These are phyloP conservation scores for Phainopepla nitens DNA, from an alignment of 2,113 vertebrate genomes.

Conservation along the genomic window DNA sequence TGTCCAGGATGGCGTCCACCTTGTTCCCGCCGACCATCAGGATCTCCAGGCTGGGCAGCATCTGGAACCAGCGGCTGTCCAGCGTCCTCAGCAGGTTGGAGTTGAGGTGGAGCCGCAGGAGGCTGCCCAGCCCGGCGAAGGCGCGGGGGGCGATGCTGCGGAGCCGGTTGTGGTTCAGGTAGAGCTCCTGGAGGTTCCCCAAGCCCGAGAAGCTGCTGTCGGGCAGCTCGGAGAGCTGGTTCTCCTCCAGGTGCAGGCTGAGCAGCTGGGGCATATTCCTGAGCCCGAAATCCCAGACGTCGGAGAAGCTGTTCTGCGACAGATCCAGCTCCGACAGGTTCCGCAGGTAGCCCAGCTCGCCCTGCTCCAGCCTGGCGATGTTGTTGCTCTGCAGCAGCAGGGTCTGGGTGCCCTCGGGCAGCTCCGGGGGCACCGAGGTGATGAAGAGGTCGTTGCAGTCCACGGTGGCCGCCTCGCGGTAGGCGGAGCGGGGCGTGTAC, in stretches of 20 bases:
- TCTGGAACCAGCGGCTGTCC: conserved; percentile 85
- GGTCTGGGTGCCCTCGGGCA: conserved; percentile 84
- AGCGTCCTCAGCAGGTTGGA: conserved; percentile 84
- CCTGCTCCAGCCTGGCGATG: conserved; percentile 75
- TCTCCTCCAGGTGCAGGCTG: conserved; percentile 91
- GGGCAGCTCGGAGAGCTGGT: conserved; percentile 80
- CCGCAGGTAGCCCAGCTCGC: conserved; percentile 73
- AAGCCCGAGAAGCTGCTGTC: conserved; percentile 81
- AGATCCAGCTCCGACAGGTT: conserved; percentile 92
- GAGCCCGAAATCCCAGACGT: conserved; percentile 69
- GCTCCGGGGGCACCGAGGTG: conserved; percentile 71
- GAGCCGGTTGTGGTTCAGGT: conserved; percentile 92
- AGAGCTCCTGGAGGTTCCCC: conserved; percentile 86
- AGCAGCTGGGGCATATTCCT: conserved; percentile 78
- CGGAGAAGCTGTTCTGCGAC: conserved; percentile 87
- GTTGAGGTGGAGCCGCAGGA: conserved; percentile 90
- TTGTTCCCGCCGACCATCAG: conserved; percentile 93
- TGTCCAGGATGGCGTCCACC: conserved; percentile 82
- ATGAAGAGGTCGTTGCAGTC: conserved; percentile 90
- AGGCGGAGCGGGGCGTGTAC: conserved; percentile 88
- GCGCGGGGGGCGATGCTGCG: conserved; percentile 78
- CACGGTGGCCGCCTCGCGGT: conserved; percentile 87
- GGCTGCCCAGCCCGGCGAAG: conserved; percentile 78
- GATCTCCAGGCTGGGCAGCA: conserved; percentile 84
- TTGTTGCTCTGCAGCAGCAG: conserved; percentile 89